Conservation (phyloP, 2,113 vertebrate genomes). For the Crotalus viridis region DNA sequence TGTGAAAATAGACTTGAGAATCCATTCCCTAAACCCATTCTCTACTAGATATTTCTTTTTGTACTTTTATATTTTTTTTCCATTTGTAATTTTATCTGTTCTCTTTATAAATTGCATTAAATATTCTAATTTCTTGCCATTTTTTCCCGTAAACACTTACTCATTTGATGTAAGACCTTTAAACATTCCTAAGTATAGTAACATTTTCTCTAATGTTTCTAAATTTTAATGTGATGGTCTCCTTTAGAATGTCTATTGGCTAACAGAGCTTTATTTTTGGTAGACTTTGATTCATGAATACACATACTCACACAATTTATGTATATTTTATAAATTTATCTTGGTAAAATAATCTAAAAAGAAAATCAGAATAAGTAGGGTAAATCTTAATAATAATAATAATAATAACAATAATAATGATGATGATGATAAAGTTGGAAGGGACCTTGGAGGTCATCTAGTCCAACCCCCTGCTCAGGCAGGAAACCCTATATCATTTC, state of each 20-base stretch:
- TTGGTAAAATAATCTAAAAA: neutral
- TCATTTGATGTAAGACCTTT: neutral
- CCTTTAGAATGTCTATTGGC: neutral
- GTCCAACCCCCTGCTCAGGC: too few species aligned
- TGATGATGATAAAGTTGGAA: too few species aligned
- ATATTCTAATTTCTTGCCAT: neutral
- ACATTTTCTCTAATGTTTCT: neutral
- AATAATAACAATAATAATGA: accelerated
- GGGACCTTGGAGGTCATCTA: too few species aligned
- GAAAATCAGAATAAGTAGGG: neutral
- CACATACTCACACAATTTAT: neutral
- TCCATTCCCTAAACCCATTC: neutral
- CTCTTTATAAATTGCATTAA: neutral
- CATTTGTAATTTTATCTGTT: neutral
- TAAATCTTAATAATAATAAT: neutral
- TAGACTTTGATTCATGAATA: neutral
- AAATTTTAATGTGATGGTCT: neutral
- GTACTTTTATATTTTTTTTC: neutral
- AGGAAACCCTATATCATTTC: too few species aligned
- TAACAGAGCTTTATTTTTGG: neutral
- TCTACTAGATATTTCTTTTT: neutral
- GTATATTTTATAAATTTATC: neutral
- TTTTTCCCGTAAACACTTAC: neutral
- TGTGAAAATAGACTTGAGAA: neutral
- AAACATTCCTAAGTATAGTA: neutral